Base-by-base conservation (phyloP, 2,113 vertebrate genomes). In the Grantiella picta region DNA sequence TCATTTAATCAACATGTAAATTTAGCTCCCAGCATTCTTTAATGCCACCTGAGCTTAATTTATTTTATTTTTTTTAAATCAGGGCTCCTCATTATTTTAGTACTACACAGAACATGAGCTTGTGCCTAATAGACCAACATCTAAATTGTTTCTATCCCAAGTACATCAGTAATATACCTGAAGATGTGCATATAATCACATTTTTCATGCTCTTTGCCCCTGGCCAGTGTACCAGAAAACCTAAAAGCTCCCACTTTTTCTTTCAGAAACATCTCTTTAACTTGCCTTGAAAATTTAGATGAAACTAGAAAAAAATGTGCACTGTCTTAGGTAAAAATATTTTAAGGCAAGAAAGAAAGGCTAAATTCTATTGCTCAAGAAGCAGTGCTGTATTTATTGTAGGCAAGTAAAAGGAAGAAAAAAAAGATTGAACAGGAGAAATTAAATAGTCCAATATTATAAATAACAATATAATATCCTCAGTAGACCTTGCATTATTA, bases 1-100 rank as follows among this genome's bases (percentile, higher is more conserved):
- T 56, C 28, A 80, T 94, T 95, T 95, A 96, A 95, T 93, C 82
- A 87, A 86, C 69, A 86, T 33, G 29, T 27, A 93, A 80, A 90
- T 93, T 31, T 69, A 40, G 18, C n/a, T 82, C 84, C 20, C 81
- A 84, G 20, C n/a, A 69, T 72, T 79, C 14, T 70, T 84, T 90
- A 92, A 63, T 73, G 54, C 2, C 9, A 79, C 15, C 21, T 78
- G 36, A 8, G 5, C 9, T 70, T 83, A 10, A 9, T 35, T 35
- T 47, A 49, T 35, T 64, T 52, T 78, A 36, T 63, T 70, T 54
- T 72, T 76, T 50, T 64, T 11, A 2, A 50, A 54, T 63, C 12
- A 31, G 5, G 8, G 11, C 44, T 77, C 24, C 49, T 85, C 54
- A 80, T 91, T 95, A 90, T 83, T 80, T 35, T 38, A 82, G 17